Evolutionary conservation across 2,888 invertebrate genomes (phyloP).

Genomic region (Caenorhabditis sp.): DNA sequence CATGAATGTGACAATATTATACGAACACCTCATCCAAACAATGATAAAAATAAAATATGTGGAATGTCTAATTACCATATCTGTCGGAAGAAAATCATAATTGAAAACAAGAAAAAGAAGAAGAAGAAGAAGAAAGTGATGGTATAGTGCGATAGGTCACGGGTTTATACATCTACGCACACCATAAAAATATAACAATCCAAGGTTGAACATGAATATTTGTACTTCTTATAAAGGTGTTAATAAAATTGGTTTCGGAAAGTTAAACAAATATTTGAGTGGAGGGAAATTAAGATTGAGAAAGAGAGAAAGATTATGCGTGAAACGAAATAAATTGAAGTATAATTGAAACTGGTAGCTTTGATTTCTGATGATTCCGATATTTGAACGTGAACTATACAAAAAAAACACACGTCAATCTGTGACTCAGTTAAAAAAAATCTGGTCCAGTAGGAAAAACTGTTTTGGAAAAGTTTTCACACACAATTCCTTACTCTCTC

Average conservation of each 20-base stretch:
- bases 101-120: background rate
- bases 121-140: background rate
- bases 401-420: no score
- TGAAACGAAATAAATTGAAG: background rate
- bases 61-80: background rate
- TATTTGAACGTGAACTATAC: no score
- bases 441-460: no score
- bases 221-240: background rate
- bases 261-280: background rate
- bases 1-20: background rate
- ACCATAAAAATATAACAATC: background rate
- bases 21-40: no score
- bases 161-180: background rate
- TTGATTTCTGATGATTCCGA: no score
- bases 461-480: no score
- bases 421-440: no score
- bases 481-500: no score
- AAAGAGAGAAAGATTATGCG: background rate
- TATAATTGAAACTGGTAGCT: background rate
- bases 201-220: background rate
- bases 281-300: no score
- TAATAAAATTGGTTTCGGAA: background rate
- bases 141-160: background rate
- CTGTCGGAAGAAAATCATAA: background rate
- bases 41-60: background rate